Evolutionary conservation across 2,888 invertebrate species (phyloP), one percentile per base, ranked within the genome.

Genomic region (Acleris emargana): DNA sequence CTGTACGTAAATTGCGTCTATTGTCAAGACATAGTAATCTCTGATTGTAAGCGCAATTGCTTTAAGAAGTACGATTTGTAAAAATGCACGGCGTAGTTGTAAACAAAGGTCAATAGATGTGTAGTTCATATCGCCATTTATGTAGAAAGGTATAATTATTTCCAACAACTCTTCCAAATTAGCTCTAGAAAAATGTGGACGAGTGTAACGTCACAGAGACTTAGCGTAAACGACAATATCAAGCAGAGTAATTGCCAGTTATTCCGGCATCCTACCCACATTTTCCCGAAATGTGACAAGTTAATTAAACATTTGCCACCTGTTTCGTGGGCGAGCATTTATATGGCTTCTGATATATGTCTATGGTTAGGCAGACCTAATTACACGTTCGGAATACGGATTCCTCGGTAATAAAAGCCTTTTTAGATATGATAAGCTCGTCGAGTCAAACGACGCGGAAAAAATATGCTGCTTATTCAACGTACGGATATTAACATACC

Each of bases 271-370:
- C 58, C 60, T 60, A 38, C 55, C 28, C 57, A 58, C 49, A 52
- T 55, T 51, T 49, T 28, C 47, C 66, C 57, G n/a, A 38, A 57
- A 61, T 51, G 61, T 52, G 66, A 45, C 60, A 64, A 61, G 57
- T 61, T 61, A 61, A 61, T 61, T 66, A 66, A 66, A 61, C 61
- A 57, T 61, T 47, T 45, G 47, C 60, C 51, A 66, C 66, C 66
- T 51, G 45, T 55, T 47, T 57, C 47, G 38, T 4, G 66, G 51
- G 32, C 38, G 55, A 55, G 20, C 32, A 51, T 59, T 60, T 52
- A 45, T 60, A 60, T 60, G 64, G 55, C 16, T 64, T 55, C 32
- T 55, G 50, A 45, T 45, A 51, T 64, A 59, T 58, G 47, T 64
- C 54, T 7, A 58, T n/a, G 7, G 20, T 5, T 58, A 53, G n/a